phyloP scores from a whole-genome alignment of 2,888 invertebrate species.

The Smittia sp. region DNA sequence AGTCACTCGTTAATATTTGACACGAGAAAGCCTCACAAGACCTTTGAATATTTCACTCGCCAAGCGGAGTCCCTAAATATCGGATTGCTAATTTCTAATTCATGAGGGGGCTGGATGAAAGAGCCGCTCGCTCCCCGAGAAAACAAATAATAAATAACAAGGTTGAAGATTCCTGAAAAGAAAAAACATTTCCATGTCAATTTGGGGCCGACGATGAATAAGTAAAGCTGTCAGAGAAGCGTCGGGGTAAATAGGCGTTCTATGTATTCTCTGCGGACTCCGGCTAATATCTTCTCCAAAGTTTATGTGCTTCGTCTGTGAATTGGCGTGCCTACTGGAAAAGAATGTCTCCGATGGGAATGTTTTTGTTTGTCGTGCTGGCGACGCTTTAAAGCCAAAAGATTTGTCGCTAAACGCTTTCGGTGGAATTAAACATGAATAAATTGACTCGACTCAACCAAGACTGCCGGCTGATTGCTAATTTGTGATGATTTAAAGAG shows the following conservation, averaged over 20 bases:
- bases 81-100: constrained; percentile 24
- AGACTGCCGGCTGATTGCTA: background rate
- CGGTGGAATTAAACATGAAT: no score
- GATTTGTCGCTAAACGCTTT: no score
- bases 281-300: constrained; percentile 30
- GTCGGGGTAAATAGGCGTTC: constrained; percentile 26
- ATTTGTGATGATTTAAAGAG: constrained; percentile 27
- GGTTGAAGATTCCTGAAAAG: background rate
- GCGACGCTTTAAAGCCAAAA: no score
- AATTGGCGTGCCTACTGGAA: no score
- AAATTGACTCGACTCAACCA: no score
- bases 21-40: background rate
- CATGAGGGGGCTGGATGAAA: constrained; percentile 1
- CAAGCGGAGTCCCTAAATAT: background rate
- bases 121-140: no score
- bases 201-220: no score
- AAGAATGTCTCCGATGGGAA: no score
- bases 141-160: no score
- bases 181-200: constrained; percentile 1
- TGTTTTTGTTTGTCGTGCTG: no score
- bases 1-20: constrained; percentile 35
- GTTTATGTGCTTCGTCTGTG: no score
- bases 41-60: background rate
- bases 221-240: background rate
- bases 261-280: constrained; percentile 25